Percentiles rank a stretch among this genome's conserved stretches.
Evolutionary conservation across 2,797 vertebrate genomes (phyloP).

Genomic region (Danio tinwini): DNA sequence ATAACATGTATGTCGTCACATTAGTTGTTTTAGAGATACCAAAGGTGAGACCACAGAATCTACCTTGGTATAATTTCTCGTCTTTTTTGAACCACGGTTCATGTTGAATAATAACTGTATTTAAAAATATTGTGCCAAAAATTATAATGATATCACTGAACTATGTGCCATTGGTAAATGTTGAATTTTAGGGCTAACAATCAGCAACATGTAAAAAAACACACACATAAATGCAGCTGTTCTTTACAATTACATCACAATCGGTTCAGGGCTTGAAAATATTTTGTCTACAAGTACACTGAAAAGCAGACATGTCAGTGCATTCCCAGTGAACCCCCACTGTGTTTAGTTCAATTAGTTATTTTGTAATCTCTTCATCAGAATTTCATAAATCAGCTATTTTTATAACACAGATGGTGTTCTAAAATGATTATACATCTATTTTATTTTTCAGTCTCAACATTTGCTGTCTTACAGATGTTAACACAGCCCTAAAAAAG

Average conservation of each 20-base stretch:
- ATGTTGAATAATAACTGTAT: constrained; percentile 64
- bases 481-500: constrained; percentile 11
- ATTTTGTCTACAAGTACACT: constrained; percentile 43
- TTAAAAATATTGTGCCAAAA: constrained; percentile 83
- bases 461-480: constrained; percentile 18
- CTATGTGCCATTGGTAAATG: constrained; percentile 73
- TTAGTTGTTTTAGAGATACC: constrained; percentile 40
- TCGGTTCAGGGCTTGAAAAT: constrained; percentile 56
- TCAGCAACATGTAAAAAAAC: constrained; percentile 50
- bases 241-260: constrained; percentile 46
- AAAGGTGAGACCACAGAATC: constrained; percentile 49
- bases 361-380: constrained; percentile 23
- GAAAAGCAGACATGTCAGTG: constrained; percentile 25
- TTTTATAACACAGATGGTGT: constrained; percentile 34
- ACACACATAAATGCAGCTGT: constrained; percentile 57
- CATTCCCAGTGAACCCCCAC: constrained; percentile 34
- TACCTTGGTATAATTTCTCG: constrained; percentile 48
- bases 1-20: constrained; percentile 36
- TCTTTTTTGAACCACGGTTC: constrained; percentile 48
- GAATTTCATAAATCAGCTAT: constrained; percentile 45
- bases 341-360: constrained; percentile 35
- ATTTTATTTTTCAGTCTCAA: constrained; percentile 19
- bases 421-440: constrained; percentile 6
- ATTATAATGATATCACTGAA: constrained; percentile 68
- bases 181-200: constrained; percentile 63